phyloP scores from a whole-genome alignment of 2,888 invertebrate genomes.

The Ochropacha duplaris region DNA sequence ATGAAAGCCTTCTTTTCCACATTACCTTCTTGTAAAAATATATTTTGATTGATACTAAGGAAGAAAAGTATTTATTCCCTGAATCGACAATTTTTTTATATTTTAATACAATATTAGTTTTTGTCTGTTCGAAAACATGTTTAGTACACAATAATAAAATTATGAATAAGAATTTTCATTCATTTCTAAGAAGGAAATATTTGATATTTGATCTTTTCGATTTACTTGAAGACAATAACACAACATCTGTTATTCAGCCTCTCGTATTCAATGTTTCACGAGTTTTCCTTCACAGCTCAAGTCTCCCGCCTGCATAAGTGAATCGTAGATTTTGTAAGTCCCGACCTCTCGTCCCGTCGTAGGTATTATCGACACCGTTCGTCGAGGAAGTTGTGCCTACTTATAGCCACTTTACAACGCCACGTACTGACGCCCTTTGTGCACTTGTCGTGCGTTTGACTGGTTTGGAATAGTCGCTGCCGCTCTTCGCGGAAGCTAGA shows the following conservation, averaged over 20 bases:
- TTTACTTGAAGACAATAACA: slow-evolving; percentile 25
- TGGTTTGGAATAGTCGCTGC: slow-evolving; percentile 55
- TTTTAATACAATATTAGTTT: too few relatives aligned
- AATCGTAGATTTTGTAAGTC: slow-evolving; percentile 50
- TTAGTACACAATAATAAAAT: too few relatives aligned
- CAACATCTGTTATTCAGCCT: slow-evolving; percentile 36
- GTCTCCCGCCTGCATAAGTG: slow-evolving; percentile 58
- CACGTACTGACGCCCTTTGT: slow-evolving; percentile 61
- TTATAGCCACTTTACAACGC: slow-evolving; percentile 59
- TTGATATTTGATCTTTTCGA: too few relatives aligned
- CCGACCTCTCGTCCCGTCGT: slow-evolving; percentile 46
- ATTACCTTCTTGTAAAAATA: too few relatives aligned
- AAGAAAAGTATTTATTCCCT: too few relatives aligned
- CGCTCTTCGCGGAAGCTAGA: slow-evolving; percentile 68
- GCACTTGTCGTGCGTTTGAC: slow-evolving; percentile 68
- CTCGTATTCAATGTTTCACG: slow-evolving; percentile 39
- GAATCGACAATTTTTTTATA: too few relatives aligned
- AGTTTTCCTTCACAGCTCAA: slow-evolving; percentile 46
- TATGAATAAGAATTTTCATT: too few relatives aligned
- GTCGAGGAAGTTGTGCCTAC: slow-evolving; percentile 48
- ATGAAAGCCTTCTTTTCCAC: too few relatives aligned
- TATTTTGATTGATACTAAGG: too few relatives aligned
- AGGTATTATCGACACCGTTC: slow-evolving; percentile 34
- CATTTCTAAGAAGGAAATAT: too few relatives aligned
- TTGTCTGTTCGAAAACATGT: too few relatives aligned